Evolutionary conservation across 35 echinoderm and acorn worm genomes (phyloP).

Genomic region (Ophioderma brevispina): DNA sequence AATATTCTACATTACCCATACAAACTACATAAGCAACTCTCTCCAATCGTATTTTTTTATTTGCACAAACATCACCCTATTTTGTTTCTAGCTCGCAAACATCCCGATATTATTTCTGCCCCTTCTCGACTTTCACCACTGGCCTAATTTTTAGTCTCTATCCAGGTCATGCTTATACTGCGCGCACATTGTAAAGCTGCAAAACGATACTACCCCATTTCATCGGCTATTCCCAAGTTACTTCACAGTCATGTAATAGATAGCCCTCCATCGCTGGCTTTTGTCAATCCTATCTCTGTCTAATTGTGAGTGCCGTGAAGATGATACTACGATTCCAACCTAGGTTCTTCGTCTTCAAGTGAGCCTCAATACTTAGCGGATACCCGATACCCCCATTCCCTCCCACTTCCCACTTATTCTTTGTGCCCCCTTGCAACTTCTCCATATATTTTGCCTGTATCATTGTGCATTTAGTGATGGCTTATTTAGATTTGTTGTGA

Average conservation of each 20-base stretch:
- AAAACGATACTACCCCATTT: slow-evolving; percentile 2
- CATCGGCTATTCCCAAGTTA: slow-evolving; percentile 3
- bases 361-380: background rate
- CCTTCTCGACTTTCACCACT: slow-evolving; percentile 8
- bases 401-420: background rate
- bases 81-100: background rate
- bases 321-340: slow-evolving; percentile 1
- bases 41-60: background rate
- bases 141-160: slow-evolving; percentile 1
- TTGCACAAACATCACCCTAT: slow-evolving; percentile 6
- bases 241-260: background rate
- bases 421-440: background rate
- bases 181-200: background rate
- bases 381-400: background rate
- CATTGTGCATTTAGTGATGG: background rate
- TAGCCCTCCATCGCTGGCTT: background rate
- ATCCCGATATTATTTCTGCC: slow-evolving; percentile 6
- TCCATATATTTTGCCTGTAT: background rate
- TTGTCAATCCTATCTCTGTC: slow-evolving; percentile 5
- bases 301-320: background rate
- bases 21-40: too few relatives aligned
- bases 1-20: too few relatives aligned
- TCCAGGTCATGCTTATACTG: background rate
- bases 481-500: slow-evolving; percentile 5
- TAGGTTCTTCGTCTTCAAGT: background rate